Percentiles rank a stretch among this genome's conserved stretches.
Conservation (phyloP, 2,797 vertebrate species). For the Bradypus variegatus region DNA sequence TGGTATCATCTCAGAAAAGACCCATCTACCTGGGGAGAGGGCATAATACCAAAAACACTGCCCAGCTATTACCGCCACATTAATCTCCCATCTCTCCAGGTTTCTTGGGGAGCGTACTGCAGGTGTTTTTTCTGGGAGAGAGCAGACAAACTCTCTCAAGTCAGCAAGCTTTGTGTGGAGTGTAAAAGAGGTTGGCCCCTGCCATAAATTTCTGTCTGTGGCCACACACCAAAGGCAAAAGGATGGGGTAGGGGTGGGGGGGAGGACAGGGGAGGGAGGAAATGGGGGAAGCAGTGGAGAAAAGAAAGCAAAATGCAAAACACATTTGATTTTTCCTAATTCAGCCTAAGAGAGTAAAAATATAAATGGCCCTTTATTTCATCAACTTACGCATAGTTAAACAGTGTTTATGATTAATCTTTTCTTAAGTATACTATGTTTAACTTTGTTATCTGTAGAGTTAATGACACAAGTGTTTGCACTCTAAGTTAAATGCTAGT, state of each 20-base stretch:
- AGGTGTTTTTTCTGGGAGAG: slow-evolving; percentile 76
- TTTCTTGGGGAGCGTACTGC: slow-evolving; percentile 75
- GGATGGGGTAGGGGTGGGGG: background rate
- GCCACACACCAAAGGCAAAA: slow-evolving; percentile 75
- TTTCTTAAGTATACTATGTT: background rate
- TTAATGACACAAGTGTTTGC: background rate
- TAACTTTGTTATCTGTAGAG: background rate
- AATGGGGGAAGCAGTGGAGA: slow-evolving; percentile 23
- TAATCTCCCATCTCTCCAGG: slow-evolving; percentile 80
- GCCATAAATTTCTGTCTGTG: slow-evolving; percentile 79
- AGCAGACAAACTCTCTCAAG: slow-evolving; percentile 68
- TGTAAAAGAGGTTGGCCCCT: slow-evolving; percentile 73
- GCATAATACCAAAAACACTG: slow-evolving; percentile 74
- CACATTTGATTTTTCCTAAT: background rate
- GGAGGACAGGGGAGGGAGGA: slow-evolving; percentile 16
- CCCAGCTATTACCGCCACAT: slow-evolving; percentile 74
- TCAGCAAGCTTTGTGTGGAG: slow-evolving; percentile 61
- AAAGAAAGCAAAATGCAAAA: slow-evolving; percentile 32
- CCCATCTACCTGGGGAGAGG: slow-evolving; percentile 78
- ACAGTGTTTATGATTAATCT: background rate
- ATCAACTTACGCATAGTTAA: background rate
- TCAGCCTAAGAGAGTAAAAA: background rate
- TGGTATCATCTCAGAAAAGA: slow-evolving; percentile 79
- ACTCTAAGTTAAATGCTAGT: background rate
- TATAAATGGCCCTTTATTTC: background rate